Evolutionary conservation across 2,113 vertebrate species (phyloP).

Genomic region (Oxyruncus cristatus): DNA sequence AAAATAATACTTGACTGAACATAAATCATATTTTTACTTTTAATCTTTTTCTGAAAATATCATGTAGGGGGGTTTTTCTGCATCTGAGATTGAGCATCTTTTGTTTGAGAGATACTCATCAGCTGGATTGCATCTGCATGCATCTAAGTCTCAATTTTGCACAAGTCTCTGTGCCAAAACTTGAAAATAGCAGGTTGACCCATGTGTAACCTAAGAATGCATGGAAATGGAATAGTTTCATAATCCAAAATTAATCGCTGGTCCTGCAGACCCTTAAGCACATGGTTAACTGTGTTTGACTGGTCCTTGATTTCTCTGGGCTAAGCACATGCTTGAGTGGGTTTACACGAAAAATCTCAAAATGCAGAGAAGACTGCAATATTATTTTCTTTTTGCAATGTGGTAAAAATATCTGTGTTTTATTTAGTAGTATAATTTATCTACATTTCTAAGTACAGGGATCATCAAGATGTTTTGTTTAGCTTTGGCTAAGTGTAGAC

Average conservation of each 20-base stretch:
- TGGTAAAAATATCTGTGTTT: background rate
- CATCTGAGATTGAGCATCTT: background rate
- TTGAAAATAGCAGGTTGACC: background rate
- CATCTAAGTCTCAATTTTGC: background rate
- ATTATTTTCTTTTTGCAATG: slow-evolving; percentile 2
- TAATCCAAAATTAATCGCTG: slow-evolving; percentile 12
- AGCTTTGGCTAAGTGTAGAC: background rate
- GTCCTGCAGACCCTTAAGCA: background rate
- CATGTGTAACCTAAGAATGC: background rate
- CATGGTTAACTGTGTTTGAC: background rate
- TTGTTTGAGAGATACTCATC: background rate
- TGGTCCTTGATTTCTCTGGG: slow-evolving; percentile 20
- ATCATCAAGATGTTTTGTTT: background rate
- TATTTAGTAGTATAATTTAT: slow-evolving; percentile 8
- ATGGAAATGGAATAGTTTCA: slow-evolving; percentile 1
- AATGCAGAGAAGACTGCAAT: background rate
- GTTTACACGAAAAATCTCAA: background rate
- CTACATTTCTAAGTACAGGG: background rate
- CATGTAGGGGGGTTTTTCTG: background rate
- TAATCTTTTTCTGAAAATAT: background rate
- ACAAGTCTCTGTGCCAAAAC: background rate
- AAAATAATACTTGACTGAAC: background rate
- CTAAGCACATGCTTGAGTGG: background rate
- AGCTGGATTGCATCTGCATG: background rate
- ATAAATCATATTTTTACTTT: background rate